phyloP scores from a whole-genome alignment of 2,888 invertebrate genomes.

The Bugula neritina region DNA sequence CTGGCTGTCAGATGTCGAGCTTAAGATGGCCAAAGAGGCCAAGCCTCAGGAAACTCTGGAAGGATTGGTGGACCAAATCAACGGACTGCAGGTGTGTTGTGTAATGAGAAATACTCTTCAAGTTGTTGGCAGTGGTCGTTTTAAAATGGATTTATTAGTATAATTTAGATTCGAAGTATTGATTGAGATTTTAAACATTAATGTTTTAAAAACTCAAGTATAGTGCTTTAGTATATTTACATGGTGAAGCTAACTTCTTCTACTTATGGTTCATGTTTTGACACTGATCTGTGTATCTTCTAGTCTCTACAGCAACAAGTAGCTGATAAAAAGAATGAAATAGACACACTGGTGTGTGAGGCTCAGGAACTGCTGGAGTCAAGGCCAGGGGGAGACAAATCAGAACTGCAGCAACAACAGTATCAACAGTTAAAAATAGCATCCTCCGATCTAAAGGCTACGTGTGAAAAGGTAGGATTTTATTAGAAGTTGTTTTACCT shows the following conservation, averaged over 20 bases:
- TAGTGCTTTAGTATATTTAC: no score
- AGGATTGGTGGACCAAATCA: neutral
- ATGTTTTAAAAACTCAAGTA: no score
- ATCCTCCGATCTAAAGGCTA: slow-evolving; percentile 44
- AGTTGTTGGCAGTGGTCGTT: no score
- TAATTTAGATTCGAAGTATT: no score
- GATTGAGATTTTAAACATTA: no score
- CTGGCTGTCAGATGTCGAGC: slow-evolving; percentile 26
- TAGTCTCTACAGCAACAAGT: slow-evolving; percentile 11
- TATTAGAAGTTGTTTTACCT: neutral
- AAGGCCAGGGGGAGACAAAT: slow-evolving; percentile 34
- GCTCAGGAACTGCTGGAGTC: slow-evolving; percentile 35
- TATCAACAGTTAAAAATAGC: slow-evolving; percentile 46
- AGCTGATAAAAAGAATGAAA: slow-evolving; percentile 21
- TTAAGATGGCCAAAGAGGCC: slow-evolving; percentile 3
- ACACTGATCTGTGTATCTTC: no score
- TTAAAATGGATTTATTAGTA: no score
- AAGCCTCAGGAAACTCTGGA: slow-evolving; percentile 23
- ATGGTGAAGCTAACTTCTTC: no score
- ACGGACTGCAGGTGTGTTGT: slow-evolving; percentile 18
- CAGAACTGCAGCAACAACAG: slow-evolving; percentile 43
- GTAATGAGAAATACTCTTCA: no score
- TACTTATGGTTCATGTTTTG: no score
- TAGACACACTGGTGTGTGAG: neutral
- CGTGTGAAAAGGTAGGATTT: slow-evolving; percentile 41